A percentile compares a stretch with the other conserved stretches of the same genome.
phyloP scores from a whole-genome alignment of 2,888 invertebrate genomes.

The Calameuta idolon region DNA sequence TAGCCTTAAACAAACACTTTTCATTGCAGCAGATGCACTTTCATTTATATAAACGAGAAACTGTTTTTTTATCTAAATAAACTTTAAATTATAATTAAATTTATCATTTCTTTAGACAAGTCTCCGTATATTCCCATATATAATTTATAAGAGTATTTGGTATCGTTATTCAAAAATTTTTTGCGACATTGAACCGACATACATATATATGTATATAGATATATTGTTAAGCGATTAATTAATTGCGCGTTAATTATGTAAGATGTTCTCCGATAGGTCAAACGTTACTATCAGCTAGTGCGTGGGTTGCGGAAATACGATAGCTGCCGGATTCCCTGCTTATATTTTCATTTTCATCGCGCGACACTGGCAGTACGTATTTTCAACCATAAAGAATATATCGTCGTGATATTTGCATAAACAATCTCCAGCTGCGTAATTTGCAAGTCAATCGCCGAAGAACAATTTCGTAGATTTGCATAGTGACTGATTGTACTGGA shows the following conservation, averaged over 20 bases:
- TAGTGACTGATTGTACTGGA: background rate
- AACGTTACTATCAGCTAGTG: slow-evolving; percentile 7
- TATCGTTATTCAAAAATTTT: background rate
- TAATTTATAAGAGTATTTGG: background rate
- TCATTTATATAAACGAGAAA: background rate
- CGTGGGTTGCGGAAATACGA: slow-evolving; percentile 17
- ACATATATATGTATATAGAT: too few relatives aligned
- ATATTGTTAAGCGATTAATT: background rate
- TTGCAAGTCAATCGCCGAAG: background rate
- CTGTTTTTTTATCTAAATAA: background rate
- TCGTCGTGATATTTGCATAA: background rate
- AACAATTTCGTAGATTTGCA: background rate
- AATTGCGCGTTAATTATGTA: background rate
- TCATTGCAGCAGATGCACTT: background rate
- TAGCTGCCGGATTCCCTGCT: background rate
- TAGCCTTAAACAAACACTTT: background rate
- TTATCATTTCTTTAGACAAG: background rate
- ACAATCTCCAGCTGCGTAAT: background rate
- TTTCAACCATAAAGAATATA: background rate
- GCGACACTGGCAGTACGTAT: background rate
- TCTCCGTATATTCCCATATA: background rate
- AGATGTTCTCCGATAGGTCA: background rate
- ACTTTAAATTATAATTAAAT: background rate
- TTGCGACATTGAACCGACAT: too few relatives aligned
- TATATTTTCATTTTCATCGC: background rate